Conservation (phyloP, 2,113 vertebrate species). For the Heterotilapia buettikoferi region DNA sequence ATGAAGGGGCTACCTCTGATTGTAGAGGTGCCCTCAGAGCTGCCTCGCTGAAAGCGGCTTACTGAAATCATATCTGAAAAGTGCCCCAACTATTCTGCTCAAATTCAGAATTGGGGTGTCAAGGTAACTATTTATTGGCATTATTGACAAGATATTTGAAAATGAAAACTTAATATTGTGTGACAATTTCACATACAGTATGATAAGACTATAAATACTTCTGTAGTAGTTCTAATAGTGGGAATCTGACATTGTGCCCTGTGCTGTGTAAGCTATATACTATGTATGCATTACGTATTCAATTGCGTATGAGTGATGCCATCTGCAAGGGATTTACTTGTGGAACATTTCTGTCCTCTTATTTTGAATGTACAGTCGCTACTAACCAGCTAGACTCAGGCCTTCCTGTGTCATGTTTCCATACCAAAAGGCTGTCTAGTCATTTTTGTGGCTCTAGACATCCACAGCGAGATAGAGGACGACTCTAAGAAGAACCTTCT, state of each 20-base stretch:
- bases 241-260: background rate
- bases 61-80: background rate
- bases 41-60: background rate
- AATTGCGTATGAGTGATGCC: background rate
- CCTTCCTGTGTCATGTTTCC: background rate
- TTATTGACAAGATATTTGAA: background rate
- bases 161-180: background rate
- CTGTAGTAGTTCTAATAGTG: background rate
- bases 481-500: background rate
- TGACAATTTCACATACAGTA: background rate
- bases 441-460: background rate
- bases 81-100: background rate
- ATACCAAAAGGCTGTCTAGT: background rate
- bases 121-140: background rate
- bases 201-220: background rate
- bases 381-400: background rate
- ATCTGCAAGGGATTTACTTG: background rate
- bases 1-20: background rate
- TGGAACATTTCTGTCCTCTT: background rate
- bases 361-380: background rate
- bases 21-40: background rate
- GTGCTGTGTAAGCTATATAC: background rate
- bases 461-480: background rate
- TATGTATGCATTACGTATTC: background rate
- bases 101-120: background rate